Conservation (phyloP, 2,888 invertebrate species). For the Lamellibrachia satsuma region DNA sequence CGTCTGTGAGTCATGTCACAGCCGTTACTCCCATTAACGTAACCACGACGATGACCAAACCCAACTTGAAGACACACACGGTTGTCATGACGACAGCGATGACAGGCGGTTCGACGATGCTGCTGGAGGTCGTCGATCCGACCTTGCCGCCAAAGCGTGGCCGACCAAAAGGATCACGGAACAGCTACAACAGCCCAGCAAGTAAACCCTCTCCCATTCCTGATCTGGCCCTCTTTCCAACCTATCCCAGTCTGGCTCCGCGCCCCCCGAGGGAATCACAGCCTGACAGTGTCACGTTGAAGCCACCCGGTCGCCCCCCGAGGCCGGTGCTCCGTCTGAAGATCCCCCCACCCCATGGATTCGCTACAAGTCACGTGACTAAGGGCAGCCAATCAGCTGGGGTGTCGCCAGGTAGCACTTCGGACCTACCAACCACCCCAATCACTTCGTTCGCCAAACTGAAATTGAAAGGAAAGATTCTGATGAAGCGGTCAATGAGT, state of each 20-base stretch:
- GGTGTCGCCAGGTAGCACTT: background rate
- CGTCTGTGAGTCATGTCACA: background rate
- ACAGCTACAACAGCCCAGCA: constrained; percentile 35
- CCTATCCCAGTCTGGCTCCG: constrained; percentile 22
- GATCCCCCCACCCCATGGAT: constrained; percentile 20
- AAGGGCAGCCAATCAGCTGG: background rate
- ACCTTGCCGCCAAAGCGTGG: constrained; percentile 50
- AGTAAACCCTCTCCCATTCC: constrained; percentile 1
- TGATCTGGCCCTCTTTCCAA: constrained; percentile 7
- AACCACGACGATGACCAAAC: background rate
- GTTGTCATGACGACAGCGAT: background rate
- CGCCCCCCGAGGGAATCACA: constrained; percentile 13
- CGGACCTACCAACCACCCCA: constrained; percentile 26
- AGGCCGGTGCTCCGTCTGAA: constrained; percentile 19
- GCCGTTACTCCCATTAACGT: background rate
- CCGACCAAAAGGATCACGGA: constrained; percentile 57
- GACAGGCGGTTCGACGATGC: background rate
- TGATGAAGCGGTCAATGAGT: constrained; percentile 63
- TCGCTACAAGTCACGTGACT: constrained; percentile 14
- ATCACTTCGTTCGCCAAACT: constrained; percentile 35
- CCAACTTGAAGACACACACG: background rate
- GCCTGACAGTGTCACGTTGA: background rate
- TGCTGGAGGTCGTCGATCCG: constrained; percentile 17
- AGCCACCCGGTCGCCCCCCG: background rate
- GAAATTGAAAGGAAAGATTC: constrained; percentile 58